These are phyloP conservation scores for Synanthedon myopaeformis DNA, from an alignment of 2,888 invertebrate genomes.

Conservation along the genomic window DNA sequence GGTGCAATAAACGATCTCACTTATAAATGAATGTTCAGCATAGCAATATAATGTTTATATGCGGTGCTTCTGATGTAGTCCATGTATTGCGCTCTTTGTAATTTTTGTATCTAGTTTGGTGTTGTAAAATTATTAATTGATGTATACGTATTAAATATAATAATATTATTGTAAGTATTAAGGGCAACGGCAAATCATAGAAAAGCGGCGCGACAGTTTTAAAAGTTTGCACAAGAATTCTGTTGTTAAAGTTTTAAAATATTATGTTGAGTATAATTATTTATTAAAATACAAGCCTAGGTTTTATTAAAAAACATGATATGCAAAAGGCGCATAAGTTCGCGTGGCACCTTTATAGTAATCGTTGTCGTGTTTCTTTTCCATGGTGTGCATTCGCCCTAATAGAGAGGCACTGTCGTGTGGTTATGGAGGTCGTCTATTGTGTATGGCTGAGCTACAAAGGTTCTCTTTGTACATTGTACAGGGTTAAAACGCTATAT, in stretches of 20 bases:
- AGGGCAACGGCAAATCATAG: too few species aligned
- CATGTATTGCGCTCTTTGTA: background rate
- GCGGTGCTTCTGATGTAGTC: constrained; percentile 21
- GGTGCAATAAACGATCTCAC: constrained; percentile 45
- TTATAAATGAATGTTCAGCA: constrained; percentile 14
- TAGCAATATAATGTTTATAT: constrained; percentile 17
- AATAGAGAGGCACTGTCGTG: constrained; percentile 5
- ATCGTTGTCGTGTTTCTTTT: constrained; percentile 4
- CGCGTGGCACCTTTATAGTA: background rate
- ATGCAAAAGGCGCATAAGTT: too few species aligned
- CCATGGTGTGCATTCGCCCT: background rate
- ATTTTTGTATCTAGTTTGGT: background rate
- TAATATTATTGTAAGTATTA: too few species aligned
- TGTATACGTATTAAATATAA: constrained; percentile 7
- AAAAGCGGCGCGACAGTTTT: too few species aligned
- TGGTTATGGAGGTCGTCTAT: constrained; percentile 29
- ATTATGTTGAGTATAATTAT: too few species aligned
- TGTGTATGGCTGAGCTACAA: constrained; percentile 10
- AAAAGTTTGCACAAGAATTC: too few species aligned
- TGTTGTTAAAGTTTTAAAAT: too few species aligned
- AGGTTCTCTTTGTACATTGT: constrained; percentile 2
- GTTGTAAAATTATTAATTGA: constrained; percentile 6
- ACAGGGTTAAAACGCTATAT: constrained; percentile 12
- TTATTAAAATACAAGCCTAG: too few species aligned
- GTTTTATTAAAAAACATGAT: too few species aligned